These are phyloP conservation scores for Pristionchus arcanus DNA, from an alignment of 2,888 invertebrate genomes.

Conservation along the genomic window DNA sequence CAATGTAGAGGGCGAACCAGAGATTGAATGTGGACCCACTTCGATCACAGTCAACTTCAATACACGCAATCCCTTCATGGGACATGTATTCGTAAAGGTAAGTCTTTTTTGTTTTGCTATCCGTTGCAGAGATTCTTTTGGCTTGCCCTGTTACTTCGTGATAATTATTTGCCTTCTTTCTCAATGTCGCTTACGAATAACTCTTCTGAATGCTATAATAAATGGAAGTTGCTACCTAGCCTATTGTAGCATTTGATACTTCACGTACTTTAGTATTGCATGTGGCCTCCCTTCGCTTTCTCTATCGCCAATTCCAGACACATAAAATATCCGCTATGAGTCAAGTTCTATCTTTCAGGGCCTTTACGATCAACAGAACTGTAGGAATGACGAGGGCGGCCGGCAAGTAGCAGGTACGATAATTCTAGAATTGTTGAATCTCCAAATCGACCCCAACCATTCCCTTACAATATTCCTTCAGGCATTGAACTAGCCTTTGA, in stretches of 20 bases:
- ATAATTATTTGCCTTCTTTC: too few species aligned
- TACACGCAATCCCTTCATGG: slow-evolving; percentile 74
- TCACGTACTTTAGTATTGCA: too few species aligned
- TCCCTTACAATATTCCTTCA: slow-evolving; percentile 54
- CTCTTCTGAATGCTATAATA: too few species aligned
- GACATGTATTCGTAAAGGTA: slow-evolving; percentile 74
- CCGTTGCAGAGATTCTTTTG: too few species aligned
- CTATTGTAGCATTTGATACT: too few species aligned
- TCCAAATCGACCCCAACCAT: neutral
- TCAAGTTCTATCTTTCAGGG: neutral
- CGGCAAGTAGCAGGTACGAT: slow-evolving; percentile 46
- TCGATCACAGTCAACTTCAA: slow-evolving; percentile 77
- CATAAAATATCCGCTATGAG: too few species aligned
- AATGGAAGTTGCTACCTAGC: too few species aligned
- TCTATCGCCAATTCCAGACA: too few species aligned
- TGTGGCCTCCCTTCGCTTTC: too few species aligned
- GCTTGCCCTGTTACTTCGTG: too few species aligned
- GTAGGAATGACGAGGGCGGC: slow-evolving; percentile 53
- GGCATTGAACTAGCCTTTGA: slow-evolving; percentile 79
- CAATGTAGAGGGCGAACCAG: slow-evolving; percentile 79
- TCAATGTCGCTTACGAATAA: too few species aligned
- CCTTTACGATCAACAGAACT: slow-evolving; percentile 47
- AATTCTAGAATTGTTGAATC: neutral
- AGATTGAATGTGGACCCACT: slow-evolving; percentile 79
- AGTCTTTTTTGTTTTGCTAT: neutral